Evolutionary conservation across 2,888 invertebrate genomes (phyloP).

Genomic region (Lasioglossum morio): DNA sequence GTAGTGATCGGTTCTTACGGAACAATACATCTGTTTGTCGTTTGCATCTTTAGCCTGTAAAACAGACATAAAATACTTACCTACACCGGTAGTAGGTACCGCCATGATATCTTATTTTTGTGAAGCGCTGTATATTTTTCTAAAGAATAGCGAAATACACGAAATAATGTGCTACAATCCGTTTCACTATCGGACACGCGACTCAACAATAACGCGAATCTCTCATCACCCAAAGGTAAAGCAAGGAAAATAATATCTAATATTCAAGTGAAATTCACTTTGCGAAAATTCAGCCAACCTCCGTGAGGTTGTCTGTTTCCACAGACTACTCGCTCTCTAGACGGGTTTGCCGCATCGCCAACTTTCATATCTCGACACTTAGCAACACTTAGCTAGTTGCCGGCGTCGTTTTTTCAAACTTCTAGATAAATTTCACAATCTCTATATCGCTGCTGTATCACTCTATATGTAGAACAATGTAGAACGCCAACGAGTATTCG

Average conservation of each 20-base stretch:
- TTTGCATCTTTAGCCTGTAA: slow-evolving; percentile 44
- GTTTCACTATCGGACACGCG: slow-evolving; percentile 38
- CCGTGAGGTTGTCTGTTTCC: slow-evolving; percentile 77
- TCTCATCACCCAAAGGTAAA: slow-evolving; percentile 66
- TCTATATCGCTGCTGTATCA: background rate
- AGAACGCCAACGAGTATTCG: background rate
- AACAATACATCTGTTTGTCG: background rate
- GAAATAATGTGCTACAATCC: slow-evolving; percentile 40
- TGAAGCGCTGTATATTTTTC: slow-evolving; percentile 75
- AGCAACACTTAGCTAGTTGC: background rate
- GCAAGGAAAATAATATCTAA: slow-evolving; percentile 69
- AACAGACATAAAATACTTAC: slow-evolving; percentile 86
- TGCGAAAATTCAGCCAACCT: slow-evolving; percentile 78
- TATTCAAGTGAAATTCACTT: slow-evolving; percentile 74
- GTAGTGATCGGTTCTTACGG: background rate
- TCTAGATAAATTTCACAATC: slow-evolving; percentile 17
- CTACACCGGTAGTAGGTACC: slow-evolving; percentile 96
- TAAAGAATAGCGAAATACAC: slow-evolving; percentile 54
- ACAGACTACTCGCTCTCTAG: slow-evolving; percentile 68
- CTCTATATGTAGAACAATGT: background rate
- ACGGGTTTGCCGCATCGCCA: slow-evolving; percentile 40
- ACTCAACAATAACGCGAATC: slow-evolving; percentile 57
- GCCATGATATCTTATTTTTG: slow-evolving; percentile 88
- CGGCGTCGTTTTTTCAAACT: slow-evolving; percentile 18
- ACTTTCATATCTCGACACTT: slow-evolving; percentile 19